These are phyloP conservation scores for Sebastes hubbsi DNA, from an alignment of 2,797 vertebrate genomes.

Conservation along the genomic window DNA sequence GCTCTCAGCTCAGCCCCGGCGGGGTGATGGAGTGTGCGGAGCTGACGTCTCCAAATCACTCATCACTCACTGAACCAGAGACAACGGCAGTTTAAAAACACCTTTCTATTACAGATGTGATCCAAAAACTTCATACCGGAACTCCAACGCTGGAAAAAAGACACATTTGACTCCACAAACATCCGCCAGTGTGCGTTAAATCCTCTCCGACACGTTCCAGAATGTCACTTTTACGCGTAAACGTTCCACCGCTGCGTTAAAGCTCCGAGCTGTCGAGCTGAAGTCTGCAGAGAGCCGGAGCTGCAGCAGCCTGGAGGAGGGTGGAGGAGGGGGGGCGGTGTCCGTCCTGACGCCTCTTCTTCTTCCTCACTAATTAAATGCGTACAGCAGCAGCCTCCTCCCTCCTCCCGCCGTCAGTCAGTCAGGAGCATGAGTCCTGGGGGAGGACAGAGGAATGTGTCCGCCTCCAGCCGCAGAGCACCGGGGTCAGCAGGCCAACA, in stretches of 20 bases:
- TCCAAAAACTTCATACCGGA: not conserved
- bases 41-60: constrained; percentile 53
- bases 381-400: constrained; percentile 14
- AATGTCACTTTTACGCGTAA: not conserved
- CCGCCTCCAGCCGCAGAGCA: constrained; percentile 51
- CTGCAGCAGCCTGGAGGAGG: not conserved
- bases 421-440: constrained; percentile 30
- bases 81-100: no score
- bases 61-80: constrained; percentile 13
- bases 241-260: not conserved
- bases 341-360: constrained; percentile 29
- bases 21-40: constrained; percentile 32
- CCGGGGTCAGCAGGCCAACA: no score
- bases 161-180: not conserved
- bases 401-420: constrained; percentile 2
- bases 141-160: not conserved
- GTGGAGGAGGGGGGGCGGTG: constrained; percentile 26
- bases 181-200: not conserved
- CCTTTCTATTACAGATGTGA: not conserved
- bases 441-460: constrained; percentile 72
- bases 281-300: not conserved
- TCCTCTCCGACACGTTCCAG: not conserved
- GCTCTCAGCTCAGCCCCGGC: not conserved
- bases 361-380: constrained; percentile 46
- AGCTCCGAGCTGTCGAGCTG: not conserved